Evolutionary conservation across 1,140 invertebrate species (phyloP).

Genomic region (Drosophila pachea): DNA sequence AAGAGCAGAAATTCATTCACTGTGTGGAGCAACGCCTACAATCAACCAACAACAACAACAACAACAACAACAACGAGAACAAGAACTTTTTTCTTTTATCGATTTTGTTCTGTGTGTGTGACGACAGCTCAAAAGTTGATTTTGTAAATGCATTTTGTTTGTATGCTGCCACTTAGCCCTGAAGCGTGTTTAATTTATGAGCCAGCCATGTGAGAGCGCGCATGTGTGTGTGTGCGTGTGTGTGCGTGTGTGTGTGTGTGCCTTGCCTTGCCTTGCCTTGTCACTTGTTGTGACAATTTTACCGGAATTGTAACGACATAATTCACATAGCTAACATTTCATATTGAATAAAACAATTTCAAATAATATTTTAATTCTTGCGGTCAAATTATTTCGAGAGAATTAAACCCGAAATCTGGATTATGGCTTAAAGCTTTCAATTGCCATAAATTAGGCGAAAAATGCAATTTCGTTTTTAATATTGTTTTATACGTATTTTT

Average conservation of each 20-base stretch:
- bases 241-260: constrained; percentile 14
- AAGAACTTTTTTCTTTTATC: constrained; percentile 44
- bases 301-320: constrained; percentile 5
- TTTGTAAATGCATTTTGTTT: constrained; percentile 71
- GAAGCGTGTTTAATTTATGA: constrained; percentile 60
- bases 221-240: constrained; percentile 15
- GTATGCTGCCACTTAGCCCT: constrained; percentile 52
- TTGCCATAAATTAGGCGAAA: too few relatives aligned
- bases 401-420: too few relatives aligned
- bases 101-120: constrained; percentile 36
- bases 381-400: too few relatives aligned
- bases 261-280: neutral
- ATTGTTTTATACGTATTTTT: too few relatives aligned
- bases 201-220: constrained; percentile 1
- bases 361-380: neutral
- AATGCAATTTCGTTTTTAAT: neutral
- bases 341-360: neutral
- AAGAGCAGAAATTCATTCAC: constrained; percentile 34
- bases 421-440: too few relatives aligned
- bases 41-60: constrained; percentile 16
- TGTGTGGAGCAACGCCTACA: constrained; percentile 36
- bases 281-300: constrained; percentile 15
- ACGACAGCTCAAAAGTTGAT: constrained; percentile 47
- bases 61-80: constrained; percentile 11
- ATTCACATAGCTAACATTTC: constrained; percentile 1